phyloP scores from a whole-genome alignment of 2,113 vertebrate genomes.

The Cygnus atratus region DNA sequence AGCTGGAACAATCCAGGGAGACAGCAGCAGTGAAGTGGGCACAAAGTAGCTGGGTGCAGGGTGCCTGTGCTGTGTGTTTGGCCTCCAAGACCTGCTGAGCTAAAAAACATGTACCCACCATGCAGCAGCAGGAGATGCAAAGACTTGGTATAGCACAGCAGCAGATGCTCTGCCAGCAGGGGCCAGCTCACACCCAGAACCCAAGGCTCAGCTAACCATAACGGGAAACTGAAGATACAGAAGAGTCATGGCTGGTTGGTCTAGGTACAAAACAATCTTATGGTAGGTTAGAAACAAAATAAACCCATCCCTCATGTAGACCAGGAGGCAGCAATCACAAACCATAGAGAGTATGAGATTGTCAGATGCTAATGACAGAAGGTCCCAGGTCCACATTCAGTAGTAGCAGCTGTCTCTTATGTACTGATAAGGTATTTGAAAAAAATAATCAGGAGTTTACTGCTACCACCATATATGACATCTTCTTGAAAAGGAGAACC shows the following conservation, averaged over 20 bases:
- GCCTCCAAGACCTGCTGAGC: neutral
- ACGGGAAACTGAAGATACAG: neutral
- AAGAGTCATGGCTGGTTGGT: neutral
- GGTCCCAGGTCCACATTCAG: neutral
- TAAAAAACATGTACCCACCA: neutral
- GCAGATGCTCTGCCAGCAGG: neutral
- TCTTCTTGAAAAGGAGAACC: neutral
- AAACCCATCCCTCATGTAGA: neutral
- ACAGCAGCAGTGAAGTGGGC: neutral
- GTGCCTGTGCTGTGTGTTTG: neutral
- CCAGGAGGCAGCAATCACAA: neutral
- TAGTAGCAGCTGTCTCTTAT: neutral
- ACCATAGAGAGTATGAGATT: neutral
- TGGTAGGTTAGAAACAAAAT: neutral
- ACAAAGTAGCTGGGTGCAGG: neutral
- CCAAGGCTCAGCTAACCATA: neutral
- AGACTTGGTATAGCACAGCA: neutral
- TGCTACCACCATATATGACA: neutral
- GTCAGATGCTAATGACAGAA: neutral
- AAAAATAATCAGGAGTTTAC: neutral
- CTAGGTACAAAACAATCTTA: no score
- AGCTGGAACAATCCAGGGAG: neutral
- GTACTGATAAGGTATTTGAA: neutral
- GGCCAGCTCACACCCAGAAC: neutral
- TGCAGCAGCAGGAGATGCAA: neutral